These are phyloP conservation scores for Poeciliopsis turneri DNA, from an alignment of 2,797 vertebrate genomes.

Conservation along the genomic window DNA sequence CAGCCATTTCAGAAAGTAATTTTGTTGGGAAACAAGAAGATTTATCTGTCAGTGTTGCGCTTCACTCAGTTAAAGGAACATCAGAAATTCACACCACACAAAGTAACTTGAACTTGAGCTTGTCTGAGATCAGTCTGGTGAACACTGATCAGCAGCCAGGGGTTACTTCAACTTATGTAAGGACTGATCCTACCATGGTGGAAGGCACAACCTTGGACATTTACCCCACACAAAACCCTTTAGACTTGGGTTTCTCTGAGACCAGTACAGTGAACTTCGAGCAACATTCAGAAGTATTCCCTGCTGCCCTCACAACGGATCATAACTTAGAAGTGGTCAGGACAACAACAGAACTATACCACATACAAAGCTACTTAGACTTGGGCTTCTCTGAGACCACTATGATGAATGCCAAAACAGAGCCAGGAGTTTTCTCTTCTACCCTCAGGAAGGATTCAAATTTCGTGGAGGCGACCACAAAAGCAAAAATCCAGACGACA, in stretches of 20 bases:
- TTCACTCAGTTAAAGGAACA: slow-evolving; percentile 20
- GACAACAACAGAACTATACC: background rate
- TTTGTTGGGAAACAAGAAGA: slow-evolving; percentile 26
- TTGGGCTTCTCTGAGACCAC: background rate
- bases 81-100: background rate
- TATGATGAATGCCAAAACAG: background rate
- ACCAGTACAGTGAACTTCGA: background rate
- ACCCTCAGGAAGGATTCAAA: background rate
- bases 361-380: background rate
- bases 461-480: background rate
- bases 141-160: background rate
- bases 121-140: background rate
- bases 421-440: background rate
- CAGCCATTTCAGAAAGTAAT: slow-evolving; percentile 29
- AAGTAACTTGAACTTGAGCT: background rate
- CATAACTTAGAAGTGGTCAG: background rate
- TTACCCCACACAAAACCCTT: slow-evolving; percentile 16
- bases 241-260: background rate
- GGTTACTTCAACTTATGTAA: background rate
- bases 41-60: background rate
- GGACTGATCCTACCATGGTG: background rate
- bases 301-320: background rate
- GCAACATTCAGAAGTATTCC: background rate
- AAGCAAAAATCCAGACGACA: slow-evolving; percentile 17
- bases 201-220: slow-evolving; percentile 12